These are phyloP conservation scores for Drosophila auraria DNA, from an alignment of 1,140 invertebrate species.

Conservation along the genomic window DNA sequence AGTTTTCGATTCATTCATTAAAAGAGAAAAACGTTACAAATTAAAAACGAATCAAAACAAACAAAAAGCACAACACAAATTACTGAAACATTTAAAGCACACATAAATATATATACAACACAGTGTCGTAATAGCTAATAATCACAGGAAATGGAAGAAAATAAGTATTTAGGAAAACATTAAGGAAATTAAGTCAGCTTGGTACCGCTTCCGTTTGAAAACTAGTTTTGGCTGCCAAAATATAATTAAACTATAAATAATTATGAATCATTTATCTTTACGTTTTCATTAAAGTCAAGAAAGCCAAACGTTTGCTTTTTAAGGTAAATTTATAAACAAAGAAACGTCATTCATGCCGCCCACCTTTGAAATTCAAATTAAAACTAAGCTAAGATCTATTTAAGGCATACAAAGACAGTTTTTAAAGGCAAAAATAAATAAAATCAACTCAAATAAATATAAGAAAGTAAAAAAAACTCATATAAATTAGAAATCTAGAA, in stretches of 20 bases:
- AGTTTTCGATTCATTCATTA: constrained; percentile 31
- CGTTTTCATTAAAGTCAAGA: neutral
- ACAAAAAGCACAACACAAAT: constrained; percentile 29
- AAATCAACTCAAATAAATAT: neutral
- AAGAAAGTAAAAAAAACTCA: neutral
- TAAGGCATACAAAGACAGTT: neutral
- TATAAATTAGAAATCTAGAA: too few species aligned
- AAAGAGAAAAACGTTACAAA: constrained; percentile 57
- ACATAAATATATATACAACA: constrained; percentile 22
- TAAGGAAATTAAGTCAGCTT: neutral
- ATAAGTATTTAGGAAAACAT: neutral
- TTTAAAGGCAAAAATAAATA: neutral
- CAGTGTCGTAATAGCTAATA: constrained; percentile 4
- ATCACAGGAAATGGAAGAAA: neutral
- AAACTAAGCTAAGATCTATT: neutral
- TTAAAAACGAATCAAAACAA: constrained; percentile 58
- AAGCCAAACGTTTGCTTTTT: neutral
- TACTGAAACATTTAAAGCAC: constrained; percentile 26
- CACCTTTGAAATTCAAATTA: neutral
- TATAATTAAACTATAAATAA: neutral
- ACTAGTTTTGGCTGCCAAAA: neutral
- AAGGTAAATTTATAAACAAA: neutral
- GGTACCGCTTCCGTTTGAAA: neutral
- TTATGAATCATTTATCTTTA: constrained; percentile 4
- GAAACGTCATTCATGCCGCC: neutral